A percentile compares a stretch with the other conserved stretches of the same genome.
Conservation (phyloP, 2,797 vertebrate genomes). For the Lophius americanus region DNA sequence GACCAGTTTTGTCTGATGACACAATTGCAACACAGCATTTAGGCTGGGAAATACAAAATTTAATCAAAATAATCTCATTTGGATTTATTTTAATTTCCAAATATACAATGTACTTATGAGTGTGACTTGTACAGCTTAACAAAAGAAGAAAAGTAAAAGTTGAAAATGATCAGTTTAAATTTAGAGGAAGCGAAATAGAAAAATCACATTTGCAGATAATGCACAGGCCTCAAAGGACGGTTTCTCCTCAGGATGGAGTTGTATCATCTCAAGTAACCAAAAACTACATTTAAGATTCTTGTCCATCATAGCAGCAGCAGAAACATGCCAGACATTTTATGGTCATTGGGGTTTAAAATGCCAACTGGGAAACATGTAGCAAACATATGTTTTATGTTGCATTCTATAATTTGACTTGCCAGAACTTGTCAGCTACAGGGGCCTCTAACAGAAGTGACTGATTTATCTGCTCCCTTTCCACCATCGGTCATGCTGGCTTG, state of each 20-base stretch:
- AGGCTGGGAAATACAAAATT: background rate
- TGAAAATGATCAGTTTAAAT: background rate
- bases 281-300: background rate
- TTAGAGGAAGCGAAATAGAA: too few species aligned
- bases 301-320: background rate
- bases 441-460: constrained; percentile 7
- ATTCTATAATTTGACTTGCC: background rate
- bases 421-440: background rate
- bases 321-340: background rate
- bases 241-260: background rate
- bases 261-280: background rate
- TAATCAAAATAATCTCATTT: background rate
- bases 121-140: background rate
- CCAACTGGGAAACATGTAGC: background rate
- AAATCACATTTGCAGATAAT: background rate
- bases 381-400: background rate
- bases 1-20: constrained; percentile 23
- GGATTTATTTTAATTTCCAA: background rate
- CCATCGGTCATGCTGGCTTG: background rate
- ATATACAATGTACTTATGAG: background rate
- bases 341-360: background rate
- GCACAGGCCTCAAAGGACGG: background rate
- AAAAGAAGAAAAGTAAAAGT: too few species aligned
- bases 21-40: background rate
- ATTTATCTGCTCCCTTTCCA: constrained; percentile 2